Evolutionary conservation across 2,888 invertebrate species (phyloP), one percentile per base, ranked within the genome.

Genomic region (Drosophila lacicola): DNA sequence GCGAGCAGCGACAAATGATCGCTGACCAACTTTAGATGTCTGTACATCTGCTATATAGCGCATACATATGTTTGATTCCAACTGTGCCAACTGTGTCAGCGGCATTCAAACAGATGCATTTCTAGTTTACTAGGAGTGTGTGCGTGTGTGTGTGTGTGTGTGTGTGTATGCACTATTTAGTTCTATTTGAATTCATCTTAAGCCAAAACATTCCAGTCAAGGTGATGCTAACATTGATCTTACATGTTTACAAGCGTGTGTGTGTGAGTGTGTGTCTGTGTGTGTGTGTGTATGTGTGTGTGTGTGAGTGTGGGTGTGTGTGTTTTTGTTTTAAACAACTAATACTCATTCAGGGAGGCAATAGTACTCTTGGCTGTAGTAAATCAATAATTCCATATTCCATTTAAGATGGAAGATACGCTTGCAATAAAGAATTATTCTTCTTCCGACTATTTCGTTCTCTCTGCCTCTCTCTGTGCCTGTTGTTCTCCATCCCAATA

Each of bases 81-180:
- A n/a, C n/a, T n/a, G 45, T 73, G 58, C 67, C 60, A 73, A 71
- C 66, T 50, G 47, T 61, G 74, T 74, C 74, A 74, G 17, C 19
- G 11, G 13, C 2, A 21, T 29, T 44, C 17, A 60, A 21, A 34
- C 34, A 13, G 14, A 21, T 33, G 21, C 61, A 68, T 46, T 50
- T 25, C 17, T 46, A 34, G 47, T 47, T 17, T 2, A 6, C 14
- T 14, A 13, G 3, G 29, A 2, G 6, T 50, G 4, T 11, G n/a
- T 36, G 29, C 34, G 33, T 0, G 17, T 9, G 34, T 13, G 19
- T 13, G 13, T 49, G 47, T 9, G 1, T 2, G n/a, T n/a, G 19
- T n/a, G 36, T 0, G 8, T 21, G 21, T 14, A 37, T 19, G 1
- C 8, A 8, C 29, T 8, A 29, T 8, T 8, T 29, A 36, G 10